Conservation (phyloP, 2,113 vertebrate species). For the Synchiropus splendidus region DNA sequence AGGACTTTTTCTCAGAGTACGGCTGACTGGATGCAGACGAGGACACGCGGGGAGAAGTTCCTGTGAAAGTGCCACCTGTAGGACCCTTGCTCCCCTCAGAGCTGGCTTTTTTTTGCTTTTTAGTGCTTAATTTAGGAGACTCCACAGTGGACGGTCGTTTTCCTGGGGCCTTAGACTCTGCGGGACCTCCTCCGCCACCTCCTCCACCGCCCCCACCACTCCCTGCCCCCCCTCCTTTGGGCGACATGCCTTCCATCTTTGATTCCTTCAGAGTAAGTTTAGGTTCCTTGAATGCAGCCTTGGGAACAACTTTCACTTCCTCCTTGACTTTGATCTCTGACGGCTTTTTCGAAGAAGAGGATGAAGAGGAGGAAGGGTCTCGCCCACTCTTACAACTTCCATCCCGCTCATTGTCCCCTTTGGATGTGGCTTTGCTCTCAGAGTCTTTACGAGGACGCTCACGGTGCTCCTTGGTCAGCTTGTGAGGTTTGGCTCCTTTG, state of each 20-base stretch:
- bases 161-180: constrained; percentile 77
- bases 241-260: constrained; percentile 88
- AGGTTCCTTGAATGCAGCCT: constrained; percentile 96
- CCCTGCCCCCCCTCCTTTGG: constrained; percentile 79
- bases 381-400: constrained; percentile 62
- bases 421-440: constrained; percentile 83
- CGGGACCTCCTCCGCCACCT: constrained; percentile 40
- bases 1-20: constrained; percentile 81
- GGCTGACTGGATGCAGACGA: constrained; percentile 56
- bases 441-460: constrained; percentile 92
- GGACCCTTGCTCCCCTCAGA: constrained; percentile 76
- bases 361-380: constrained; percentile 57
- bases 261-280: constrained; percentile 92
- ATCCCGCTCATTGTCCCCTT: constrained; percentile 77
- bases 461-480: constrained; percentile 89
- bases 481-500: constrained; percentile 88
- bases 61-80: constrained; percentile 50
- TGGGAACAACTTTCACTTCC: constrained; percentile 81
- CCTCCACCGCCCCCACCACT: constrained; percentile 65
- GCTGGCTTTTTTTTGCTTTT: constrained; percentile 90
- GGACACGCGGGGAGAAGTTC: constrained; percentile 79
- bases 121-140: constrained; percentile 87
- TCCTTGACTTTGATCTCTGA: constrained; percentile 87
- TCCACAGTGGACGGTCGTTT: constrained; percentile 84
- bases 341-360: constrained; percentile 76